Evolutionary conservation across 2,113 vertebrate genomes (phyloP).

Genomic region (Theristicus caerulescens): DNA sequence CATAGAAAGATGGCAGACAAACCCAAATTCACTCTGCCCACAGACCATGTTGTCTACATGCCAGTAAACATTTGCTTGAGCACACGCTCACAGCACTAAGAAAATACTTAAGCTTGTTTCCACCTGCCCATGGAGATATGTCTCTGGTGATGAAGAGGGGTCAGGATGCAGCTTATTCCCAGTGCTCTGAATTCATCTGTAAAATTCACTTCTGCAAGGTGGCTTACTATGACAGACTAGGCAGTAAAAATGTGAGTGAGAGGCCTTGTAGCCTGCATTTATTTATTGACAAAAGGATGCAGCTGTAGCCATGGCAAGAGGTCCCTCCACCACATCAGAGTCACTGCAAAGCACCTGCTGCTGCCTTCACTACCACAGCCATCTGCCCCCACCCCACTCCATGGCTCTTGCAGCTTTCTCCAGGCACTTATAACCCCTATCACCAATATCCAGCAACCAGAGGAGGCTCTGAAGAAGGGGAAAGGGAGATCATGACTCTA

Average conservation of each 20-base stretch:
- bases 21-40: background rate
- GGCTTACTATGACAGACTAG: background rate
- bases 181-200: background rate
- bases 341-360: background rate
- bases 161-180: background rate
- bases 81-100: background rate
- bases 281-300: background rate
- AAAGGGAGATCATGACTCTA: background rate
- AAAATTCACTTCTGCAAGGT: background rate
- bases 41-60: background rate
- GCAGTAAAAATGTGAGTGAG: background rate
- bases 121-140: background rate
- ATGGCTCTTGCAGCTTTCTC: background rate
- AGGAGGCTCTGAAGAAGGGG: background rate
- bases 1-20: background rate
- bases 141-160: background rate
- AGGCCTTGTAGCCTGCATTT: background rate
- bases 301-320: background rate
- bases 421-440: background rate
- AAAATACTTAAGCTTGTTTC: background rate
- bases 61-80: background rate
- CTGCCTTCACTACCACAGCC: background rate
- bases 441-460: background rate
- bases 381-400: background rate
- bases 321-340: background rate